phyloP scores from a whole-genome alignment of 2,888 invertebrate genomes.

The Drosophila sordidula region DNA sequence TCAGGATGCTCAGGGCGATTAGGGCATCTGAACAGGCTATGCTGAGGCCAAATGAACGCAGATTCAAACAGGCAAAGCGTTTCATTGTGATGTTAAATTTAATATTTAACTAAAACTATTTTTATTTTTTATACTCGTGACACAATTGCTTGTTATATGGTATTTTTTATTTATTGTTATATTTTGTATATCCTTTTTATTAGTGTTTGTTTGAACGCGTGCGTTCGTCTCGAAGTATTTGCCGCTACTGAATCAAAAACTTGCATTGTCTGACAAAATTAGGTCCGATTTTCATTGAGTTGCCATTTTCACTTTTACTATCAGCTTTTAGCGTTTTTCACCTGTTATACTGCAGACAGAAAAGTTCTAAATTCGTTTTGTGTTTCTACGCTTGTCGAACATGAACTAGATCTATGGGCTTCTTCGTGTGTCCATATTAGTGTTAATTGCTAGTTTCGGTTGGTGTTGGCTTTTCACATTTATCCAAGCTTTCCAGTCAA shows the following conservation, averaged over 20 bases:
- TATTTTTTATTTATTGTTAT: slow-evolving; percentile 1
- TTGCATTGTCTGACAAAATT: slow-evolving; percentile 37
- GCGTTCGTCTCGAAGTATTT: slow-evolving; percentile 53
- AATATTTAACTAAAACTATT: not conserved
- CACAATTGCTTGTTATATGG: not conserved
- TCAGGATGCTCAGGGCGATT: slow-evolving; percentile 64
- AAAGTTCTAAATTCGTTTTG: slow-evolving; percentile 23
- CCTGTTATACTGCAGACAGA: slow-evolving; percentile 23
- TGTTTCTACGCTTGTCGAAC: slow-evolving; percentile 19
- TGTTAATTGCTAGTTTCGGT: slow-evolving; percentile 12
- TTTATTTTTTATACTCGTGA: not conserved
- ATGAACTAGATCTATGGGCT: slow-evolving; percentile 63
- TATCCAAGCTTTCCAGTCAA: slow-evolving; percentile 21
- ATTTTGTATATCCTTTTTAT: slow-evolving; percentile 16
- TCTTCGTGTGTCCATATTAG: slow-evolving; percentile 32
- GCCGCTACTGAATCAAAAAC: slow-evolving; percentile 57
- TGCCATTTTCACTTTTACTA: slow-evolving; percentile 34
- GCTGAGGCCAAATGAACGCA: slow-evolving; percentile 72
- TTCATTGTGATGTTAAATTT: slow-evolving; percentile 65
- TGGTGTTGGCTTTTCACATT: slow-evolving; percentile 4
- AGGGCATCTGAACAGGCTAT: slow-evolving; percentile 79
- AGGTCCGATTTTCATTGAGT: slow-evolving; percentile 51
- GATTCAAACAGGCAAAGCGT: slow-evolving; percentile 77
- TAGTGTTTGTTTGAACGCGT: slow-evolving; percentile 33
- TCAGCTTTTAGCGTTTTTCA: slow-evolving; percentile 30